Evolutionary conservation across 2,888 invertebrate genomes (phyloP).

Genomic region (Leucozona laternaria): DNA sequence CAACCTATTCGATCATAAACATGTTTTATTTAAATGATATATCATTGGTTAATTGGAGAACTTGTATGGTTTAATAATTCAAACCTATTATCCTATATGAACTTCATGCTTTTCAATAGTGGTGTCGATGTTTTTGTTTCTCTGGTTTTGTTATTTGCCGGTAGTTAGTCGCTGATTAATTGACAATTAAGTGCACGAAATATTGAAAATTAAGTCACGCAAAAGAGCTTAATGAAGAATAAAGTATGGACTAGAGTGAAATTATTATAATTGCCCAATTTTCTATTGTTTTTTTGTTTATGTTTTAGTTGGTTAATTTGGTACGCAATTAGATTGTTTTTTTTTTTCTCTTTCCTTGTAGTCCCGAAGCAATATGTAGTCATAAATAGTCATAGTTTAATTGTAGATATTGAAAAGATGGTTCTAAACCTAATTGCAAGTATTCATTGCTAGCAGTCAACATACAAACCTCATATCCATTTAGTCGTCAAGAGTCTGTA

Average conservation of each 20-base stretch:
- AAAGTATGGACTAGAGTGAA: background rate
- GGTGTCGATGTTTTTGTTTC: background rate
- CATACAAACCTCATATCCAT: no score
- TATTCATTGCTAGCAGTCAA: no score
- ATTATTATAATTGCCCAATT: constrained; percentile 12
- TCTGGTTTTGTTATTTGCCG: background rate
- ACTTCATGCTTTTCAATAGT: background rate
- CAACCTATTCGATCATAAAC: background rate
- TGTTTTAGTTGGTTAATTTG: constrained; percentile 3
- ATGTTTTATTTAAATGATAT: background rate
- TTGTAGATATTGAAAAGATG: background rate
- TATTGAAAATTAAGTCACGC: constrained; percentile 26
- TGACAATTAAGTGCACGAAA: constrained; percentile 23
- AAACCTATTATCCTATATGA: background rate
- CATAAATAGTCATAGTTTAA: background rate
- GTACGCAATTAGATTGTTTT: background rate
- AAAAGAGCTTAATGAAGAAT: background rate
- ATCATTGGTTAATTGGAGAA: constrained; percentile 14
- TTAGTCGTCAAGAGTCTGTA: no score
- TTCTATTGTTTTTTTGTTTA: background rate
- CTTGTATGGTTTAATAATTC: constrained; percentile 5
- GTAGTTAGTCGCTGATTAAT: constrained; percentile 11
- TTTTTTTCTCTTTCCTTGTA: background rate
- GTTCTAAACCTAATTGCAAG: no score
- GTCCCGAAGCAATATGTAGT: background rate